These are phyloP conservation scores for Fukomys damarensis DNA, from an alignment of 2,113 vertebrate species.

Conservation along the genomic window DNA sequence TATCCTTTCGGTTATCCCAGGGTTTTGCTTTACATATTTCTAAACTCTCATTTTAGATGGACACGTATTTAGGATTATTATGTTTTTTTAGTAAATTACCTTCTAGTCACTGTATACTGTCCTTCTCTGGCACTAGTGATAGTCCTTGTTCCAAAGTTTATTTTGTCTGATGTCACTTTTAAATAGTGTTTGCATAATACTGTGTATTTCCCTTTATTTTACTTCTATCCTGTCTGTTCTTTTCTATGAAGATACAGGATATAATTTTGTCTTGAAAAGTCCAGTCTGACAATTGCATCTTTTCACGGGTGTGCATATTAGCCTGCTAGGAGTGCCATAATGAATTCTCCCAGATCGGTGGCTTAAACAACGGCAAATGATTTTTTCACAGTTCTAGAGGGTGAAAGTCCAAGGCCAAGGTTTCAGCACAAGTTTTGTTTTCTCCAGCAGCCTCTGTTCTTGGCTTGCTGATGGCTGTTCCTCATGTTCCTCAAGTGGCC, in stretches of 20 bases:
- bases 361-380: no score
- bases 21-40: neutral
- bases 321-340: neutral
- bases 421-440: neutral
- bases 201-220: neutral
- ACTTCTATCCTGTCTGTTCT: neutral
- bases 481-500: neutral
- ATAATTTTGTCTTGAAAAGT: neutral
- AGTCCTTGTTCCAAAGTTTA: neutral
- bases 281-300: neutral
- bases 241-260: neutral
- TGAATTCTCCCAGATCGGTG: neutral
- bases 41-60: neutral
- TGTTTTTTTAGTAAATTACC: neutral
- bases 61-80: neutral
- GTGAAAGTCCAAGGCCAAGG: neutral
- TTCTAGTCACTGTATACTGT: accelerated
- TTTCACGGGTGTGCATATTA: neutral
- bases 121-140: neutral
- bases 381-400: neutral
- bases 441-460: neutral
- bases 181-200: neutral
- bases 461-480: neutral
- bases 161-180: neutral
- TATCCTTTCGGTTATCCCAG: neutral